Evolutionary conservation across 2,113 vertebrate genomes (phyloP).

Genomic region (Tragelaphus imberbis): DNA sequence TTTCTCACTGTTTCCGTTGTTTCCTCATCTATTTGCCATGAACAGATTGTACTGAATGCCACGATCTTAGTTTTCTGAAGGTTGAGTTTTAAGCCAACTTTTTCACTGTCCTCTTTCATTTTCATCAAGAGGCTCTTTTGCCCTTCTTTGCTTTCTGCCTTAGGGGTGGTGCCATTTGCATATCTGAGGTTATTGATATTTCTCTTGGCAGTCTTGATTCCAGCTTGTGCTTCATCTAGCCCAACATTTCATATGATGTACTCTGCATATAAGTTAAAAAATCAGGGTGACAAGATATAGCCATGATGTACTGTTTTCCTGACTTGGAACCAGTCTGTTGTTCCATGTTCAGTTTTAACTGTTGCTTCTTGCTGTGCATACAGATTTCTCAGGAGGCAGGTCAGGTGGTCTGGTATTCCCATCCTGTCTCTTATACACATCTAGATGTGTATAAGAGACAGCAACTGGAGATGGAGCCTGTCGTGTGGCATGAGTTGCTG

Average conservation of each 20-base stretch:
- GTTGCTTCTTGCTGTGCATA: background rate
- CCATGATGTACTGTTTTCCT: rapidly evolving
- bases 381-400: background rate
- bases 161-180: background rate
- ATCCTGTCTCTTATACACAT: too few species aligned
- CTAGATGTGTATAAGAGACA: too few species aligned
- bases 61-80: background rate
- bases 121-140: background rate
- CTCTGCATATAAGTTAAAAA: background rate
- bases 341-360: background rate
- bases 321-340: background rate
- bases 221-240: background rate
- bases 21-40: background rate
- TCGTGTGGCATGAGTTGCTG: too few species aligned
- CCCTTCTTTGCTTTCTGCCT: background rate
- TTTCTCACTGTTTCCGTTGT: background rate
- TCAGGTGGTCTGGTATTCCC: background rate
- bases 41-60: background rate
- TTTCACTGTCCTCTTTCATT: background rate
- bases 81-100: background rate
- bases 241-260: background rate
- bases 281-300: background rate
- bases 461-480: too few species aligned
- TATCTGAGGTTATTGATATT: background rate
- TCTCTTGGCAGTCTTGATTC: background rate